Percentiles rank a stretch among this genome's conserved stretches.
These are phyloP conservation scores for Mus pahari DNA, from an alignment of 2,113 vertebrate species.

Conservation along the genomic window DNA sequence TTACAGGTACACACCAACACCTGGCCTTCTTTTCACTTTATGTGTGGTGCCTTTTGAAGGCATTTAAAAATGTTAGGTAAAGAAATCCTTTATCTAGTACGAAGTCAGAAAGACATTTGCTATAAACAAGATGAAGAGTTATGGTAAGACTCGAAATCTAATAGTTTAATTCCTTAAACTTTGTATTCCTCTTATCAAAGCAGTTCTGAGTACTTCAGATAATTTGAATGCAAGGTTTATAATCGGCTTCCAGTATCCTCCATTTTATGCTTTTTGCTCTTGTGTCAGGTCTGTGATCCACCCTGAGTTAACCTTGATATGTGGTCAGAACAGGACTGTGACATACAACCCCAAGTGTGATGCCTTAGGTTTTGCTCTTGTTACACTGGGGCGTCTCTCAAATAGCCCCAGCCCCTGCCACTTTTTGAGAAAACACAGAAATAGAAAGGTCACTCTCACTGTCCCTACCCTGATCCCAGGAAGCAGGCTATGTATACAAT, in stretches of 20 bases:
- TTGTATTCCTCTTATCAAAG: background rate
- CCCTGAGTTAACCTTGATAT: slow-evolving; percentile 26
- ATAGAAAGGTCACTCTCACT: background rate
- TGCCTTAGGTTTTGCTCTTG: background rate
- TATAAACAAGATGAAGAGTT: background rate
- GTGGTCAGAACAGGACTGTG: background rate
- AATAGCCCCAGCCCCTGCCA: background rate
- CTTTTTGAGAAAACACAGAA: background rate
- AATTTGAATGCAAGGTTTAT: background rate
- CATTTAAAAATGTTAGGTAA: background rate
- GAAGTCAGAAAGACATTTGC: slow-evolving; percentile 26
- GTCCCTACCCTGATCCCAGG: background rate
- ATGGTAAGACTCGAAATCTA: background rate
- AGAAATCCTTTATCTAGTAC: background rate
- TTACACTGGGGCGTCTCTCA: background rate
- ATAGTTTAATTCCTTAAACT: background rate
- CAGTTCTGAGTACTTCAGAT: background rate
- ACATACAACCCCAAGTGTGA: background rate
- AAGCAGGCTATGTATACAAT: background rate
- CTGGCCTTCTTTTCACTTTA: slow-evolving; percentile 38
- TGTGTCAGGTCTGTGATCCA: background rate
- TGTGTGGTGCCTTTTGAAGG: background rate
- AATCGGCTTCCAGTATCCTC: background rate
- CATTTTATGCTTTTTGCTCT: background rate
- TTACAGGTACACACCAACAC: background rate